Conservation (phyloP, 2,888 invertebrate genomes). For the Melieria crassipennis region DNA sequence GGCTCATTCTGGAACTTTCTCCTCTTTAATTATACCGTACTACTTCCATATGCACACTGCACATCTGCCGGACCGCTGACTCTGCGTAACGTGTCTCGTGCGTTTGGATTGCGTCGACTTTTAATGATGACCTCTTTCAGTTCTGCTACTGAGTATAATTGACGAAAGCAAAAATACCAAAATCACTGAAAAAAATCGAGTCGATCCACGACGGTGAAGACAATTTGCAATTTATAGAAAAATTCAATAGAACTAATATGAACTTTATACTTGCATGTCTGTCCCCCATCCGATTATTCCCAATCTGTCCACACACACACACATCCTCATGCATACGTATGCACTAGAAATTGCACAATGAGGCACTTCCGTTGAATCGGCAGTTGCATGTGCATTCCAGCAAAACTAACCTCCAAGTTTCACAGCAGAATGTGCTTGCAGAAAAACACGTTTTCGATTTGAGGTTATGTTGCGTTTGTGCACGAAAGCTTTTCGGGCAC, state of each 20-base stretch:
- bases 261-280: constrained; percentile 26
- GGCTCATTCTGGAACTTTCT: constrained; percentile 37
- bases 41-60: constrained; percentile 32
- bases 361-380: not conserved
- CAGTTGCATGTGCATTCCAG: not conserved
- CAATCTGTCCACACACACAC: too few species aligned
- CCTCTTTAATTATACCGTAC: not conserved
- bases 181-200: constrained; percentile 51
- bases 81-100: not conserved
- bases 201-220: constrained; percentile 22
- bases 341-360: too few species aligned
- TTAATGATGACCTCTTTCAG: constrained; percentile 61
- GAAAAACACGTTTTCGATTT: constrained; percentile 35
- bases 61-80: not conserved
- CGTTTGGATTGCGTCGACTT: constrained; percentile 36
- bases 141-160: constrained; percentile 66
- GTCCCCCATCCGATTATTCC: not conserved
- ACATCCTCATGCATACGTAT: too few species aligned
- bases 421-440: too few species aligned
- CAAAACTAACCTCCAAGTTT: constrained; percentile 24
- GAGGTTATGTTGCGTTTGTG: constrained; percentile 38
- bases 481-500: constrained; percentile 3
- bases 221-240: constrained; percentile 20
- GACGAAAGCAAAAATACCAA: constrained; percentile 65
- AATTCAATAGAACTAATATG: not conserved